A percentile compares a stretch with the other conserved stretches of the same genome.
Conservation (phyloP, 2,797 vertebrate species). For the Euthynnus affinis region DNA sequence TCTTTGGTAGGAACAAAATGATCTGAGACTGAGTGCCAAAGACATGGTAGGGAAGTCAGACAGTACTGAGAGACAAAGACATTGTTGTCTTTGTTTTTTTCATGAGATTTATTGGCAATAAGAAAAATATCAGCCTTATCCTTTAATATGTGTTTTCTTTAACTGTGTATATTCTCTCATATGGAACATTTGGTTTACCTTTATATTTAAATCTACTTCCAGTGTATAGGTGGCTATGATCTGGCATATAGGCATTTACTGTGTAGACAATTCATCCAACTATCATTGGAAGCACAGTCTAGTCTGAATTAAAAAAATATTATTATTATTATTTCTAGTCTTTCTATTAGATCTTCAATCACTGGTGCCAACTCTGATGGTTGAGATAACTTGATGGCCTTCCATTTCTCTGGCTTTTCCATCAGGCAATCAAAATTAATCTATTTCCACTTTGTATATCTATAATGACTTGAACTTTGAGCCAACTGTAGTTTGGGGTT, state of each 20-base stretch:
- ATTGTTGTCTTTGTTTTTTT: too few relatives aligned
- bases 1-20: too few relatives aligned
- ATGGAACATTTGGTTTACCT: neutral
- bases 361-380: neutral
- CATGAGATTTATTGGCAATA: too few relatives aligned
- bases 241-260: neutral
- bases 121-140: too few relatives aligned
- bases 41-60: too few relatives aligned
- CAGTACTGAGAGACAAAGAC: too few relatives aligned
- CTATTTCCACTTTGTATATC: conserved; percentile 29
- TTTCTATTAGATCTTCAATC: conserved; percentile 14
- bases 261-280: conserved; percentile 6
- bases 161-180: neutral
- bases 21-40: too few relatives aligned
- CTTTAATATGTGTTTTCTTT: neutral
- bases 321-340: neutral
- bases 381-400: conserved; percentile 17
- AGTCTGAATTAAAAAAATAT: conserved; percentile 23
- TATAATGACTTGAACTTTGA: conserved; percentile 13
- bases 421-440: conserved; percentile 30
- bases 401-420: conserved; percentile 12
- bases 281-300: neutral
- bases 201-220: too few relatives aligned
- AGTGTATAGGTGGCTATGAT: neutral
- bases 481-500: conserved; percentile 18